phyloP scores from a whole-genome alignment of 2,888 invertebrate genomes.

The Campopleginae sp. region DNA sequence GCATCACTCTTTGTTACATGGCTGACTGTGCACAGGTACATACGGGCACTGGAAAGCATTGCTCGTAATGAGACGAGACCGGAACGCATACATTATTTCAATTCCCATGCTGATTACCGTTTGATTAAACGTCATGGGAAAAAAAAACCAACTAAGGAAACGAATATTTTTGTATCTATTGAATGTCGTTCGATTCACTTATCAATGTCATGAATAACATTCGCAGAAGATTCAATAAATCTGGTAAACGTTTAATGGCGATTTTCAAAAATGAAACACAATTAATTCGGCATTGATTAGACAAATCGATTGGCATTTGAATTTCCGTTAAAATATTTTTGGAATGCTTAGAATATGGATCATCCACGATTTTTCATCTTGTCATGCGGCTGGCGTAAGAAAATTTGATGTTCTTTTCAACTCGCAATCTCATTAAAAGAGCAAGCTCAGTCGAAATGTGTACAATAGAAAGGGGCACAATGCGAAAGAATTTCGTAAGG shows the following conservation, averaged over 20 bases:
- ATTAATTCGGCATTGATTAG: not conserved
- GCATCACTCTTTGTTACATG: conserved; percentile 10
- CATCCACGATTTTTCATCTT: not conserved
- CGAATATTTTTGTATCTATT: conserved; percentile 69
- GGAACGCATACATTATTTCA: conserved; percentile 71
- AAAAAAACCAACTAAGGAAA: not conserved
- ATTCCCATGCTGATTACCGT: conserved; percentile 68
- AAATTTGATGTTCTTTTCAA: not conserved
- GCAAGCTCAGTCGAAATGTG: not conserved
- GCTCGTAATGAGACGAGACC: conserved; percentile 49
- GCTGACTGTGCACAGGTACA: not conserved
- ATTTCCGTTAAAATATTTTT: not conserved
- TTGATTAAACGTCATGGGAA: conserved; percentile 71
- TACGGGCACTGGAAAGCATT: not conserved
- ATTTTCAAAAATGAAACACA: not conserved
- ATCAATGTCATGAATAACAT: not conserved
- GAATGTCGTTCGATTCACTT: conserved; percentile 66
- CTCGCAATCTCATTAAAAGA: not conserved
- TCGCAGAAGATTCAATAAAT: not conserved
- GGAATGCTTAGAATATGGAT: not conserved
- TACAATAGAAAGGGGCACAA: not conserved
- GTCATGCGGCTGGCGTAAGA: not conserved
- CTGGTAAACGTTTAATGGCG: not conserved
- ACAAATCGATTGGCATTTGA: not conserved
- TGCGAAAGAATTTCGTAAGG: not conserved